Conservation (phyloP, 2,888 invertebrate species). For the Pheosia gnoma region DNA sequence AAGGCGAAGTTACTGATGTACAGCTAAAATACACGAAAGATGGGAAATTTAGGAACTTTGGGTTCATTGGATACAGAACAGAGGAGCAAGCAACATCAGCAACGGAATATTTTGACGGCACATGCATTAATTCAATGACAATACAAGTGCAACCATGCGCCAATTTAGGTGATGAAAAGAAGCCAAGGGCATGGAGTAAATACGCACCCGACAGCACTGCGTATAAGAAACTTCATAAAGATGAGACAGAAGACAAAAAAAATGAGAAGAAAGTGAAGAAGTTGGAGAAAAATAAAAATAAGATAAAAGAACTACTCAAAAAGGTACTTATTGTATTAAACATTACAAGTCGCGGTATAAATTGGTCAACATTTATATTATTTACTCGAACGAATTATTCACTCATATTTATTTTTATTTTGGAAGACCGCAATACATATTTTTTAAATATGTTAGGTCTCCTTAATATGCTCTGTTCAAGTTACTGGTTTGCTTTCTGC, state of each 20-base stretch:
- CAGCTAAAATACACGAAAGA: slow-evolving; percentile 96
- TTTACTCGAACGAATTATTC: too few relatives aligned
- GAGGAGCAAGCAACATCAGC: slow-evolving; percentile 92
- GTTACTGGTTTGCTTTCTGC: too few relatives aligned
- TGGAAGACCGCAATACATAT: too few relatives aligned
- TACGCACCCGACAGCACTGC: slow-evolving; percentile 91
- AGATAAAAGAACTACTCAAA: slow-evolving; percentile 87
- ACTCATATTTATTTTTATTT: too few relatives aligned
- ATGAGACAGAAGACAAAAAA: slow-evolving; percentile 62
- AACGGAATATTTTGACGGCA: slow-evolving; percentile 90
- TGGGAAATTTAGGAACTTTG: slow-evolving; percentile 96
- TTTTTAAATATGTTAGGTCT: too few relatives aligned
- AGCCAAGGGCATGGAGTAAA: slow-evolving; percentile 97
- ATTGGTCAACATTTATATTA: too few relatives aligned
- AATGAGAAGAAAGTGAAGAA: slow-evolving; percentile 61
- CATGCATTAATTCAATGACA: slow-evolving; percentile 92
- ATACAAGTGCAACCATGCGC: slow-evolving; percentile 91
- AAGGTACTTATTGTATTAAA: slow-evolving; percentile 72
- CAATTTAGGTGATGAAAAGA: slow-evolving; percentile 86
- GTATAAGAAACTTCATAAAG: slow-evolving; percentile 81
- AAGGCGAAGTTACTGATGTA: slow-evolving; percentile 96
- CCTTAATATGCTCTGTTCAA: too few relatives aligned
- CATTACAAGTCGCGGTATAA: too few relatives aligned
- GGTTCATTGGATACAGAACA: slow-evolving; percentile 94
- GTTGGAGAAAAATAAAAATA: slow-evolving; percentile 73